Evolutionary conservation across 2,888 invertebrate genomes (phyloP).

Genomic region (Clostera curtula): DNA sequence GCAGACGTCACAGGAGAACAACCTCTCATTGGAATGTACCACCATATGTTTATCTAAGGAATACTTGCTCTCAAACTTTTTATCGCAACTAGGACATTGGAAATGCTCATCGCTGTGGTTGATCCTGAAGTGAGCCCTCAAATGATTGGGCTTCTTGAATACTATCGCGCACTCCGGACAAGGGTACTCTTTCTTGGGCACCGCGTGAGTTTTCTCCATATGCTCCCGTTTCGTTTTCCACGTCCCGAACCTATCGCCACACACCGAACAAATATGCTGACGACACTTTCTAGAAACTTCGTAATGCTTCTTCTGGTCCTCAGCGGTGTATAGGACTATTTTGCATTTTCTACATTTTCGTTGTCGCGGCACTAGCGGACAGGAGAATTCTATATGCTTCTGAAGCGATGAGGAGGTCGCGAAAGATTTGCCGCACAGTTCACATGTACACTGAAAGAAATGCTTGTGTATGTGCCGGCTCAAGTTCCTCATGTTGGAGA

Average conservation of each 20-base stretch:
- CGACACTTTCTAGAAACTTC: conserved; percentile 34
- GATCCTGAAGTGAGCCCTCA: conserved; percentile 39
- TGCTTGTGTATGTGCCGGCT: conserved; percentile 46
- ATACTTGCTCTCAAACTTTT: conserved; percentile 55
- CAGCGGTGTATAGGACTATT: conserved; percentile 27
- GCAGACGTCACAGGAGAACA: conserved; percentile 61
- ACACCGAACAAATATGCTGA: conserved; percentile 37
- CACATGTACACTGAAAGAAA: conserved; percentile 44
- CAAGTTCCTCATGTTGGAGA: conserved; percentile 34
- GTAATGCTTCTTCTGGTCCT: conserved; percentile 31
- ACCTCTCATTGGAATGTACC: conserved; percentile 59
- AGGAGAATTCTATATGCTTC: conserved; percentile 28
- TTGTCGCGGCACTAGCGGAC: conserved; percentile 20
- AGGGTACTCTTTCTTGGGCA: conserved; percentile 33
- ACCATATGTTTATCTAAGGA: conserved; percentile 59
- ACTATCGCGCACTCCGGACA: conserved; percentile 39
- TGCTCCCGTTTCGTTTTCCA: conserved; percentile 35
- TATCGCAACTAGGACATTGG: conserved; percentile 39
- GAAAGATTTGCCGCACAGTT: conserved; percentile 48
- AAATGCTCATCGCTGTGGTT: conserved; percentile 39
- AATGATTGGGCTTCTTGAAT: conserved; percentile 31
- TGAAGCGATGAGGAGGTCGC: conserved; percentile 32
- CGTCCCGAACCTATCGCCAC: conserved; percentile 37
- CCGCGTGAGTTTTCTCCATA: conserved; percentile 33
- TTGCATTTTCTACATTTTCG: conserved; percentile 44